These are phyloP conservation scores for Anastrepha ludens DNA, from an alignment of 1,140 invertebrate genomes.

Conservation along the genomic window DNA sequence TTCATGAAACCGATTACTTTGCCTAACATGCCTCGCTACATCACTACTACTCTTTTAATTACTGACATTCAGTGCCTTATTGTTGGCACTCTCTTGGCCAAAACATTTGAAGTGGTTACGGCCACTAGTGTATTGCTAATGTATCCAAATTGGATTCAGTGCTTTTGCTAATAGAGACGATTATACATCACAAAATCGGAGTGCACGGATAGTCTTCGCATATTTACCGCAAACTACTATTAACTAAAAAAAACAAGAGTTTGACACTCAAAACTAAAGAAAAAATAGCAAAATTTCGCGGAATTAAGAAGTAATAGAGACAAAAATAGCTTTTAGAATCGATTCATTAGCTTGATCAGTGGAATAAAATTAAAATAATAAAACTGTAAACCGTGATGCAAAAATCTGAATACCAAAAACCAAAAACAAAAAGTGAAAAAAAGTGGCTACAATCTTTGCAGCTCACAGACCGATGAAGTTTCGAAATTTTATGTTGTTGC, in stretches of 20 bases:
- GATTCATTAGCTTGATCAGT: slow-evolving; percentile 29
- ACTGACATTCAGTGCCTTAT: neutral
- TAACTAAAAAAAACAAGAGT: neutral
- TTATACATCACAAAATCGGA: slow-evolving; percentile 22
- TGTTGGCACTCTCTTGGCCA: slow-evolving; percentile 16
- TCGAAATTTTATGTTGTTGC: slow-evolving; percentile 20
- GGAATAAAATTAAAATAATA: slow-evolving; percentile 33
- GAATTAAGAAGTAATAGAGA: neutral
- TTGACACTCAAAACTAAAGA: neutral
- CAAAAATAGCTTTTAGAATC: neutral
- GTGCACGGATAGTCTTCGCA: neutral
- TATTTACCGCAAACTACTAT: neutral
- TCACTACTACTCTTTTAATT: neutral
- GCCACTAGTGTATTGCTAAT: slow-evolving; percentile 2
- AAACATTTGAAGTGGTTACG: slow-evolving; percentile 40
- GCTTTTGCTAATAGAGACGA: slow-evolving; percentile 41
- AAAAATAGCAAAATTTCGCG: neutral
- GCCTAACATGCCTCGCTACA: neutral
- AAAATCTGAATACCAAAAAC: neutral
- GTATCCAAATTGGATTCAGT: slow-evolving; percentile 33
- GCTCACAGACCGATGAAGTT: neutral
- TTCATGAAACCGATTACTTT: neutral
- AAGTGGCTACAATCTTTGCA: slow-evolving; percentile 23
- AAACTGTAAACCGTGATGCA: neutral
- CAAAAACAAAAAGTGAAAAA: slow-evolving; percentile 12